These are phyloP conservation scores for Crotalus helleri DNA, from an alignment of 2,113 vertebrate species.

Conservation along the genomic window DNA sequence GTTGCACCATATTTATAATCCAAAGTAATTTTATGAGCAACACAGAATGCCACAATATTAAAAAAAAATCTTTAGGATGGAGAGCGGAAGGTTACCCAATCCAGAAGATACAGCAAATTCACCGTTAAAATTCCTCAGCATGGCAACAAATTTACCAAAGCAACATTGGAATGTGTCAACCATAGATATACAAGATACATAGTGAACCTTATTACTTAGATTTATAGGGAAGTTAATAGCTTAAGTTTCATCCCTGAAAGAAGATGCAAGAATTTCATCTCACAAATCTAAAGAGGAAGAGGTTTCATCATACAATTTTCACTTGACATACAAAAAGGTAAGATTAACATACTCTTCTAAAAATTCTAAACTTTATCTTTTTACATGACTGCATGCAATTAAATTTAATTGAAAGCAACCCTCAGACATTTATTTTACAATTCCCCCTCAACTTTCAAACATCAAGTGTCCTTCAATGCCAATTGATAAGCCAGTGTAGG, in stretches of 20 bases:
- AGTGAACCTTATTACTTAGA: background rate
- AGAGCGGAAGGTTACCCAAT: background rate
- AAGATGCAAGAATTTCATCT: background rate
- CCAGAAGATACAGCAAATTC: accelerated
- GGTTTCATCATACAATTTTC: background rate
- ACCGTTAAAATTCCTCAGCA: background rate
- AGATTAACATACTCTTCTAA: background rate
- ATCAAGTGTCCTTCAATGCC: background rate
- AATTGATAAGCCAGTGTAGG: background rate
- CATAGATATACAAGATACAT: background rate
- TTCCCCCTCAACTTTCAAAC: background rate
- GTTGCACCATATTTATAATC: background rate
- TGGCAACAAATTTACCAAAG: background rate
- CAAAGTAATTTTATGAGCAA: background rate
- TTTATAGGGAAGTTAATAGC: background rate
- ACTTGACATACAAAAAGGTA: background rate
- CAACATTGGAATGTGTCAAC: background rate
- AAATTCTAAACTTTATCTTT: background rate
- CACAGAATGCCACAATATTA: background rate
- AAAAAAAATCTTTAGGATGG: background rate
- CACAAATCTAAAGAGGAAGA: background rate
- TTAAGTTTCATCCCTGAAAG: background rate
- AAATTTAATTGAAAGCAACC: background rate
- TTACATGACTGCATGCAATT: background rate
- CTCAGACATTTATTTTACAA: background rate